A percentile compares a stretch with the other conserved stretches of the same genome.
phyloP scores from a whole-genome alignment of 2,113 vertebrate genomes.

The Misgurnus mizolepis region DNA sequence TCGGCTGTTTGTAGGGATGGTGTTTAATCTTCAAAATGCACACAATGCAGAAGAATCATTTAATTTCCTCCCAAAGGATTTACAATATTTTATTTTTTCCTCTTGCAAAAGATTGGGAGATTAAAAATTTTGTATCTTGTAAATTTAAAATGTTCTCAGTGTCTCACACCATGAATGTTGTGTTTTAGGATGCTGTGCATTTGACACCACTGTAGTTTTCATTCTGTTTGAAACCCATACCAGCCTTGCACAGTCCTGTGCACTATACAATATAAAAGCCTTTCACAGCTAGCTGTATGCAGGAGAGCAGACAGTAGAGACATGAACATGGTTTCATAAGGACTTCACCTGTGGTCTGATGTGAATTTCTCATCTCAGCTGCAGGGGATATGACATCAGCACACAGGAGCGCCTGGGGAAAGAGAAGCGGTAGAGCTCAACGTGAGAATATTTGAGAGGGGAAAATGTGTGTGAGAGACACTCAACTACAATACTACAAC shows the following conservation, averaged over 20 bases:
- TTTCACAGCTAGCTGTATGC: slow-evolving; percentile 27
- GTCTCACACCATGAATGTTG: not conserved
- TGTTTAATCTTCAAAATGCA: slow-evolving; percentile 36
- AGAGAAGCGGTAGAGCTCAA: slow-evolving; percentile 35
- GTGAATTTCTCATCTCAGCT: slow-evolving; percentile 49
- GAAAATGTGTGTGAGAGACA: slow-evolving; percentile 1
- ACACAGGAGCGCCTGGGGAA: slow-evolving; percentile 24
- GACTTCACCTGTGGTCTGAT: slow-evolving; percentile 51
- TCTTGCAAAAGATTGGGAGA: not conserved
- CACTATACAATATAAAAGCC: slow-evolving; percentile 10
- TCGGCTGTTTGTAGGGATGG: slow-evolving; percentile 11
- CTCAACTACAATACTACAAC: slow-evolving; percentile 22
- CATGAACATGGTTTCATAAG: slow-evolving; percentile 32
- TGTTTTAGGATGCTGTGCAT: not conserved
- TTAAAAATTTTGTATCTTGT: no score
- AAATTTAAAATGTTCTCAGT: no score
- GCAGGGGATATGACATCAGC: slow-evolving; percentile 54
- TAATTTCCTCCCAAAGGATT: slow-evolving; percentile 33
- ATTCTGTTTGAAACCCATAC: slow-evolving; percentile 6
- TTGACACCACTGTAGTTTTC: no score
- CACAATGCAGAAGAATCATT: slow-evolving; percentile 5
- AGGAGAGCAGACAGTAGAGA: slow-evolving; percentile 10
- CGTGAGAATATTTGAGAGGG: slow-evolving; percentile 30
- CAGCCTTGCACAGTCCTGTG: not conserved
- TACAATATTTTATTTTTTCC: not conserved